These are phyloP conservation scores for Albula goreensis DNA, from an alignment of 2,113 vertebrate species.

Conservation along the genomic window DNA sequence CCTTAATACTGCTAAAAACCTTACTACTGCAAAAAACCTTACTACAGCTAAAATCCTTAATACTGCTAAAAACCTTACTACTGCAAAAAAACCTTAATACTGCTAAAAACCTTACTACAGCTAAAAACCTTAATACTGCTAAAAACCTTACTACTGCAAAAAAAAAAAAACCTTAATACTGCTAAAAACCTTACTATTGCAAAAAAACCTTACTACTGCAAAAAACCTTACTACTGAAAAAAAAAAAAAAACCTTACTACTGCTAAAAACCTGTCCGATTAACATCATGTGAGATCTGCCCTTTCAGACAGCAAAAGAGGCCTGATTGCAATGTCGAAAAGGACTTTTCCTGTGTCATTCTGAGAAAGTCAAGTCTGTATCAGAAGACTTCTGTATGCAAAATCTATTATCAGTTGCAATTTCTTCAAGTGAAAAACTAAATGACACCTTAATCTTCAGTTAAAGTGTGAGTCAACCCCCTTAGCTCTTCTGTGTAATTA, in stretches of 20 bases:
- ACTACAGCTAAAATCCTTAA: background rate
- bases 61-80: background rate
- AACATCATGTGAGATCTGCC: background rate
- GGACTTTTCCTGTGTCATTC: background rate
- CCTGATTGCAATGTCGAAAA: constrained; percentile 8
- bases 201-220: no score
- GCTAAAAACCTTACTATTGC: no score
- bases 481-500: constrained; percentile 17
- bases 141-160: no score
- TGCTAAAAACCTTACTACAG: background rate
- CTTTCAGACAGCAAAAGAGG: background rate
- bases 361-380: constrained; percentile 2
- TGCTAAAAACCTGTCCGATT: constrained; percentile 2
- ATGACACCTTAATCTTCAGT: constrained; percentile 17
- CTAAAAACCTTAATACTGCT: background rate
- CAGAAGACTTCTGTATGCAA: constrained; percentile 1
- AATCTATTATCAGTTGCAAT: constrained; percentile 30
- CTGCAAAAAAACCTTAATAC: background rate
- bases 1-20: background rate
- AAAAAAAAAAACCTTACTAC: background rate
- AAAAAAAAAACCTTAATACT: no score
- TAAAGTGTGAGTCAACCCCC: background rate
- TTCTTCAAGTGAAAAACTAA: constrained; percentile 29
- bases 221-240: no score
- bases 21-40: no score